These are phyloP conservation scores for Drosophila setosimentum DNA, from an alignment of 2,888 invertebrate genomes.

Conservation along the genomic window DNA sequence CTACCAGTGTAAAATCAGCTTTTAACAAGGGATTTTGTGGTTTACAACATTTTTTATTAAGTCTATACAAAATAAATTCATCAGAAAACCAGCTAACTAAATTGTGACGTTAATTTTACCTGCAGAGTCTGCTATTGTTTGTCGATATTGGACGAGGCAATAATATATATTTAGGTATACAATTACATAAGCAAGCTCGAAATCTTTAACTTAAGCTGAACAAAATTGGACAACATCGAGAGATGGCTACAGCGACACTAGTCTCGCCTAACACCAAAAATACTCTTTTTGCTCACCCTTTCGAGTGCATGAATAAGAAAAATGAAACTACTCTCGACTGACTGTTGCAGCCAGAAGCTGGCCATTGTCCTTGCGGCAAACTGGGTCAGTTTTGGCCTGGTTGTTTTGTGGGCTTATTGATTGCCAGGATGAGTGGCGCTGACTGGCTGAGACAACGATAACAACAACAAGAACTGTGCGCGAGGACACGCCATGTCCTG, in stretches of 20 bases:
- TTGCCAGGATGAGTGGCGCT: slow-evolving; percentile 49
- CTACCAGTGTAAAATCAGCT: background rate
- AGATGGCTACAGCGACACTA: background rate
- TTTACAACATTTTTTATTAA: background rate
- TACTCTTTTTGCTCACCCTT: background rate
- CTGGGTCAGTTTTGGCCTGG: slow-evolving; percentile 71
- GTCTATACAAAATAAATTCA: background rate
- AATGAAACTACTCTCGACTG: slow-evolving; percentile 49
- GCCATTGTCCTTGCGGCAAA: slow-evolving; percentile 68
- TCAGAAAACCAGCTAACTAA: background rate
- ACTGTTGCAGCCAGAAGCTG: slow-evolving; percentile 53
- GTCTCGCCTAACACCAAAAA: background rate
- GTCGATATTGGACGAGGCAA: background rate
- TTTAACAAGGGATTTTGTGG: background rate
- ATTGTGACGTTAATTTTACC: background rate
- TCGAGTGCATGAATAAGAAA: background rate
- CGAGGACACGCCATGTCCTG: slow-evolving; percentile 36
- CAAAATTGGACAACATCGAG: background rate
- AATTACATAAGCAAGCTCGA: background rate
- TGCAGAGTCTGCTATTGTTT: background rate
- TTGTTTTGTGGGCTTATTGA: slow-evolving; percentile 61
- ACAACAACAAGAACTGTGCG: slow-evolving; percentile 13
- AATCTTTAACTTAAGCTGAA: no score
- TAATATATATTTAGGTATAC: background rate
- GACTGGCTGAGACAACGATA: slow-evolving; percentile 20